Evolutionary conservation across 2,888 invertebrate species (phyloP).

Genomic region (Dolomedes plantarius): DNA sequence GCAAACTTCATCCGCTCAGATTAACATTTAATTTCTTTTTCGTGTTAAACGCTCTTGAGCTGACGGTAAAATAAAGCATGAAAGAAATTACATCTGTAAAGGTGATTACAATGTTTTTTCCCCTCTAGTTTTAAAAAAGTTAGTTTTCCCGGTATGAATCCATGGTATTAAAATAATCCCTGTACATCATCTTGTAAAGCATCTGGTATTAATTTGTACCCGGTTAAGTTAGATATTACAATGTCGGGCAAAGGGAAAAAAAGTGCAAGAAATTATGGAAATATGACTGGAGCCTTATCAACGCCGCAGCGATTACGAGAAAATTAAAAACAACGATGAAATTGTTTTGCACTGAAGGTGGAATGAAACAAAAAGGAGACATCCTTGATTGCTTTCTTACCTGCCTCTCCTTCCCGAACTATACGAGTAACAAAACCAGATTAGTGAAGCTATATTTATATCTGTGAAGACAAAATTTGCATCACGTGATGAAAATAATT

Average conservation of each 20-base stretch:
- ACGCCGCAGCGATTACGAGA: constrained; percentile 49
- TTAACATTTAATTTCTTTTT: too few species aligned
- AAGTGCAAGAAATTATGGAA: constrained; percentile 3
- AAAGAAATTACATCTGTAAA: too few species aligned
- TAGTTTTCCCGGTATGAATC: constrained; percentile 24
- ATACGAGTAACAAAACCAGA: constrained; percentile 29
- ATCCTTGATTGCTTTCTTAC: constrained; percentile 60
- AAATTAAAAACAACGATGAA: constrained; percentile 60
- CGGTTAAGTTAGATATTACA: constrained; percentile 27
- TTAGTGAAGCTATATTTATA: constrained; percentile 48
- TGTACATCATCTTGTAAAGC: constrained; percentile 34
- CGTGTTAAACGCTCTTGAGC: too few species aligned
- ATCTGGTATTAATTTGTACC: constrained; percentile 48
- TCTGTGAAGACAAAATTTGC: constrained; percentile 41
- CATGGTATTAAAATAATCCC: constrained; percentile 49
- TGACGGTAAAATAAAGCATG: too few species aligned
- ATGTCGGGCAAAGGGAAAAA: neutral
- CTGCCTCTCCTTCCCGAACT: neutral
- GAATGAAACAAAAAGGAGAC: constrained; percentile 55
- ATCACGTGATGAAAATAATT: constrained; percentile 65
- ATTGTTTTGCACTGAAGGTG: constrained; percentile 47
- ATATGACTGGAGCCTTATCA: constrained; percentile 1
- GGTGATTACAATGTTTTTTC: neutral
- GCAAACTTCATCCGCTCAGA: too few species aligned
- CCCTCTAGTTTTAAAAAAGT: constrained; percentile 23